These are phyloP conservation scores for Lateolabrax maculatus DNA, from an alignment of 2,797 vertebrate genomes.

Conservation along the genomic window DNA sequence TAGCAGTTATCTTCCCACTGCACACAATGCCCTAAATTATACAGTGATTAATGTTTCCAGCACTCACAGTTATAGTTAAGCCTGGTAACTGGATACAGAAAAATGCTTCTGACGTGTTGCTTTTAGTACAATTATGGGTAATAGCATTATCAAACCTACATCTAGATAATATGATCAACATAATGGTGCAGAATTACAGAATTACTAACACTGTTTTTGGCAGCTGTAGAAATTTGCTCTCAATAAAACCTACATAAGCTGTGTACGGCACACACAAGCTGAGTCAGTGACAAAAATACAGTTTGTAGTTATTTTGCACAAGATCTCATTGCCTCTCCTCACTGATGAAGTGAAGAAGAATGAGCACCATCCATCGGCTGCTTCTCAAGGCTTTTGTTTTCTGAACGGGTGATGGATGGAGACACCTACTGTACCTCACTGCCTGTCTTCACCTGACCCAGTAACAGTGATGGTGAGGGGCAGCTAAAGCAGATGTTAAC, in stretches of 20 bases:
- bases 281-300: conserved; percentile 37
- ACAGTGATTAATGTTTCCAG: conserved; percentile 65
- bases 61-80: conserved; percentile 34
- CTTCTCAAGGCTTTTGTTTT: conserved; percentile 56
- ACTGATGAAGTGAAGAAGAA: conserved; percentile 31
- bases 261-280: conserved; percentile 17
- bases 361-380: conserved; percentile 29
- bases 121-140: conserved; percentile 52
- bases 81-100: conserved; percentile 46
- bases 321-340: conserved; percentile 22
- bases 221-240: conserved; percentile 29
- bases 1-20: conserved; percentile 46
- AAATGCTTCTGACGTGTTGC: conserved; percentile 47
- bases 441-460: conserved; percentile 41
- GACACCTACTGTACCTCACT: conserved; percentile 37
- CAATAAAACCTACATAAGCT: conserved; percentile 39
- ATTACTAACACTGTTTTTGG: conserved; percentile 39
- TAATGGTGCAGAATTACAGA: conserved; percentile 13
- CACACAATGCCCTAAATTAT: conserved; percentile 68
- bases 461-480: conserved; percentile 9
- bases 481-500: conserved; percentile 14
- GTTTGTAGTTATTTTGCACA: conserved; percentile 33
- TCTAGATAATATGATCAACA: conserved; percentile 50
- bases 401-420: conserved; percentile 54
- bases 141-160: conserved; percentile 40